Evolutionary conservation across 2,888 invertebrate species (phyloP), one percentile per base, ranked within the genome.

Genomic region (Acleris emargana): DNA sequence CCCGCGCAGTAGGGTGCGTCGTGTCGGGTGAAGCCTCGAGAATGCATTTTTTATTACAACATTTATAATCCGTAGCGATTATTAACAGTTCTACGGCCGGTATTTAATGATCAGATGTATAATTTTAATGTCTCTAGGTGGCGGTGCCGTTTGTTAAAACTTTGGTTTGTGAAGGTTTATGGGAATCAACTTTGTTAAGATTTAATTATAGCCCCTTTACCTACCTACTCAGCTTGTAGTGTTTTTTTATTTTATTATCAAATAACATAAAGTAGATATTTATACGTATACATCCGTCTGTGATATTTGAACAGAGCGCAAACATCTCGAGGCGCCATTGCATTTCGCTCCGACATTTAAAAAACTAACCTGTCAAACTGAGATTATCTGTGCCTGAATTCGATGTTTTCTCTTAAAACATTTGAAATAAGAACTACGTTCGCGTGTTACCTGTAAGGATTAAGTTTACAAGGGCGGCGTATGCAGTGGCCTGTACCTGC

Each of bases 1-100:
- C 83, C 84, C 80, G 79, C 89, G 60, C 90, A 87, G 88, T 88
- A 86, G 90, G 89, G 79, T 84, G 80, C 84, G 72, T 72, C 73
- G 77, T 78, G 38, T 38, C 73, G 77, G 78, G 38, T 38, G 38
- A 38, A 38, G 13, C 38, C 38, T 76, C 80, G 84, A 81, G 86
- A 89, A 88, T 88, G 84, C 78, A 73, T 82, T 87, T 88, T 89
- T 87, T 87, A 84, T 83, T 80, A 78, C 78, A 78, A 74, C 79
- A 81, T 84, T 80, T 85, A 84, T 82, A 83, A 83, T 81, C 76
- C 76, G 72, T 79, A 77, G 78, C 83, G 83, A 86, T 87, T 86
- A 89, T 86, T 81, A 87, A 86, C 74, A 76, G 83, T 86, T 86
- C 82, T 82, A 80, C 80, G 76, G 85, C 84, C 84, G 79, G 78